Base-by-base conservation (phyloP, 2,113 vertebrate species). In the Collichthys lucidus region DNA sequence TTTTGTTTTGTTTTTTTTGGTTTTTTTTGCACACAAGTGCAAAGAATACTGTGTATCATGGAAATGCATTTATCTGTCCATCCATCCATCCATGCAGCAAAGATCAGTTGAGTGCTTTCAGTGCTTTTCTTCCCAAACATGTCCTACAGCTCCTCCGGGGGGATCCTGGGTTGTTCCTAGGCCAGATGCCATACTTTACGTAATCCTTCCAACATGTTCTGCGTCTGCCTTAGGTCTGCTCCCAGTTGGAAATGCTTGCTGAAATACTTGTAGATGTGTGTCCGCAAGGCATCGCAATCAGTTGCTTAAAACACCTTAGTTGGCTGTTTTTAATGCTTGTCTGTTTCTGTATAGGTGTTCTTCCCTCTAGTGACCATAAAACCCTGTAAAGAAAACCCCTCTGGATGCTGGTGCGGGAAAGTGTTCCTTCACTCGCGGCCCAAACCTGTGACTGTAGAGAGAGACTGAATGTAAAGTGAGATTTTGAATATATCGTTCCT, bases 131-230 rank as follows among this genome's bases (percentile, higher is more conserved):
- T 12, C 53, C 14, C 50, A 55, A 12, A 35, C 47, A 22, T 55
- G 22, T 59, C 55, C 49, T 60, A 62, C 15, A 22, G 20, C 47
- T 50, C 22, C 35, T 55, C 53, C 29, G 24, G 56, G 4, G 55
- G 60, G 44, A 57, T 57, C 44, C 6, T 35, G 19, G 31, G 44
- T 49, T 82, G 40, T 62, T 81, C 68, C 20, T 35, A 78, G 65
- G 50, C 52, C 57, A 83, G 74, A 68, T 77, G 55, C 49, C 68
- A 59, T 71, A 26, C 47, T 61, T 60, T 46, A 57, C 55, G 22
- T 66, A 40, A 62, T 60, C 52, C 10, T 62, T 46, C 3, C 74
- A 78, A 49, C 16, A 49, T 74, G 31, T 42, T 71, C n/a, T 66
- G 67, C 46, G 17, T 74, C 24, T 67, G 59, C 47, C 69, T 31